Evolutionary conservation across 2,888 invertebrate genomes (phyloP).

Genomic region (Hyalella azteca): DNA sequence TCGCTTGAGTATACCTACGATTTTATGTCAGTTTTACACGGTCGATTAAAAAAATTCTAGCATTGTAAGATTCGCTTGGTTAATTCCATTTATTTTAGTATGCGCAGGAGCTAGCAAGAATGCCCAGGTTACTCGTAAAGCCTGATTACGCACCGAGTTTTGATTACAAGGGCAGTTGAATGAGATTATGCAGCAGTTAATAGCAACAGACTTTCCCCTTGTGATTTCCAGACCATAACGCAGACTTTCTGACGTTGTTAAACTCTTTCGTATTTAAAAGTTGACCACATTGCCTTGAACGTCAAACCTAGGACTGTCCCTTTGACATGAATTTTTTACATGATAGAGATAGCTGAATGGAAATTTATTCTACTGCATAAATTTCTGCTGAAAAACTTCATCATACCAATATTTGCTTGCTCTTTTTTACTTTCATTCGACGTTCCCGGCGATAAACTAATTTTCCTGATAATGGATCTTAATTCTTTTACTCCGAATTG

Average conservation of each 20-base stretch:
- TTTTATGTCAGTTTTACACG: conserved; percentile 23
- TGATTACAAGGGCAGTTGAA: conserved; percentile 31
- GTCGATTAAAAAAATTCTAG: conserved; percentile 12
- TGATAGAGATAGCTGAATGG: too few species aligned
- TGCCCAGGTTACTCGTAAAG: conserved; percentile 22
- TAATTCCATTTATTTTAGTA: conserved; percentile 32
- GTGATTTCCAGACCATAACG: conserved; percentile 13
- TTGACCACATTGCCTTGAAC: background rate
- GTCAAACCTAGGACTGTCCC: too few species aligned
- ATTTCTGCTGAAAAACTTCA: too few species aligned
- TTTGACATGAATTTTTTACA: too few species aligned
- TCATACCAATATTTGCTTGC: too few species aligned
- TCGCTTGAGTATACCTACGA: background rate
- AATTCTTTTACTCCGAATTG: too few species aligned
- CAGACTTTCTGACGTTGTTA: background rate
- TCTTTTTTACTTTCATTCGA: too few species aligned
- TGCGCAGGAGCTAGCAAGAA: conserved; percentile 32
- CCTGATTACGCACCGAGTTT: conserved; percentile 34
- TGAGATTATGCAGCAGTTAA: conserved; percentile 32
- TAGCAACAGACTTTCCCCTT: conserved; percentile 16
- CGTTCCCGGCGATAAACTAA: too few species aligned
- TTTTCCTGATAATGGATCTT: too few species aligned
- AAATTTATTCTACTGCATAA: too few species aligned
- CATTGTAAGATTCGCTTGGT: conserved; percentile 24
- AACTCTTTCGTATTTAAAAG: background rate